Base-by-base conservation (phyloP, 2,113 vertebrate genomes). In the Grammomys dolichurus region DNA sequence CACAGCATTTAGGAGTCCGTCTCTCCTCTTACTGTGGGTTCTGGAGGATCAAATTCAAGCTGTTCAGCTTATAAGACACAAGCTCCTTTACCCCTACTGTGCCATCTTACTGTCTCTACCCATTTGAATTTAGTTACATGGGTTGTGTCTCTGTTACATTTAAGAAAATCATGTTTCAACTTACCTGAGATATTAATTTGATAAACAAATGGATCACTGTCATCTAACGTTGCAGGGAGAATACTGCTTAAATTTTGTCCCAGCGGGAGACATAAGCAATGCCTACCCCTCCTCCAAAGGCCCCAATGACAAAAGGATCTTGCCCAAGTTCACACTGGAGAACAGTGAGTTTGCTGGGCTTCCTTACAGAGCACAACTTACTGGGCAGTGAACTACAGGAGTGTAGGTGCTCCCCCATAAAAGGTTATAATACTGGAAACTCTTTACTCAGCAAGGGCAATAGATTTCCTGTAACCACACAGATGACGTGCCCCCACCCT, bases 111-210 rank as follows among this genome's bases (percentile, higher is more conserved):
- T 65, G 60, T 31, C 40, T 8, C 8, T 46, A 20, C 40, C 19
- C n/a, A 58, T 80, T 36, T 76, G 76, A 60, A 77, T 91, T 77
- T 60, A 33, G 33, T 80, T 58, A n/a, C 8, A 51, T 91, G 85
- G 26, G 31, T 91, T 43, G 11, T 31, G 69, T 76, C 24, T 63
- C 6, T 11, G 31, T 14, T 51, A 60, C 20, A 36, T 69, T 87
- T 67, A 87, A 90, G 46, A 93, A 60, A 95, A 93, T n/a, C 43
- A 12, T 19, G 12, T 84, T 87, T 72, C 26, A 95, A 92, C 31
- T 82, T 43, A 86, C 69, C 2, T 63, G 28, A 60, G 6, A 46
- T 31, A 87, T 33, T 28, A 75, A 58, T 76, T 89, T 51, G 28
- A 17, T 36, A 58, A 51, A 40, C 7, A 54, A 81, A 54, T 48